Evolutionary conservation across 2,113 vertebrate genomes (phyloP), one percentile per base, ranked within the genome.

Genomic region (Thamnophis sirtalis): DNA sequence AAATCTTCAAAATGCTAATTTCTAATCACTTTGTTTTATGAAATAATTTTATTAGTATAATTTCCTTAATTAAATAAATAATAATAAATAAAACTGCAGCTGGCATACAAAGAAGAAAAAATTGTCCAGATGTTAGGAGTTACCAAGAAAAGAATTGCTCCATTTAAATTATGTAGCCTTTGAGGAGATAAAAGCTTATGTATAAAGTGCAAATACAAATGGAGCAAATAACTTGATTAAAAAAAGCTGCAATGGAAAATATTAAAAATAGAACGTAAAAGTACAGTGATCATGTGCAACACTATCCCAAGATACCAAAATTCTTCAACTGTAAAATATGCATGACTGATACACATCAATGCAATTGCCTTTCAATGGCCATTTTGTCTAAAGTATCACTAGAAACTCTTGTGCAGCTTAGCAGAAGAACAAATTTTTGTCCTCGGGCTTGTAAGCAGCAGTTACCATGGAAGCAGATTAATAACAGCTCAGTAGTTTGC

Each of bases 381-480:
- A 96, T 97, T 98, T 97, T 98, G 97, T 98, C 95, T 96, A 94
- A 97, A 95, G 96, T 96, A 97, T 98, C 97, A 96, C 97, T 96
- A 97, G 95, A 97, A 97, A 97, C 98, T 98, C 98, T 98, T 98
- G 98, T 98, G 97, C 97, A 96, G 97, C 95, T 97, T 97, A 94
- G 98, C 96, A 97, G 97, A 98, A 98, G 98, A 98, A 98, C 97
- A 89, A 97, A 98, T 97, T 97, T 98, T 98, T 98, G 98, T 98
- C 97, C 97, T 96, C 54, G 48, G 96, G 96, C 97, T 97, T 95
- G 97, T 73, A 94, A 98, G 98, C 97, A 98, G 97, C 96, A 93
- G 98, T 98, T 98, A 95, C 98, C 97, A 98, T 98, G 98, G 98
- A 97, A 98, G 96, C 98, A 95, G 94, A 97, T 98, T 98, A 98